phyloP scores from a whole-genome alignment of 2,113 vertebrate genomes.

The Dolichallabes microphthalmus region DNA sequence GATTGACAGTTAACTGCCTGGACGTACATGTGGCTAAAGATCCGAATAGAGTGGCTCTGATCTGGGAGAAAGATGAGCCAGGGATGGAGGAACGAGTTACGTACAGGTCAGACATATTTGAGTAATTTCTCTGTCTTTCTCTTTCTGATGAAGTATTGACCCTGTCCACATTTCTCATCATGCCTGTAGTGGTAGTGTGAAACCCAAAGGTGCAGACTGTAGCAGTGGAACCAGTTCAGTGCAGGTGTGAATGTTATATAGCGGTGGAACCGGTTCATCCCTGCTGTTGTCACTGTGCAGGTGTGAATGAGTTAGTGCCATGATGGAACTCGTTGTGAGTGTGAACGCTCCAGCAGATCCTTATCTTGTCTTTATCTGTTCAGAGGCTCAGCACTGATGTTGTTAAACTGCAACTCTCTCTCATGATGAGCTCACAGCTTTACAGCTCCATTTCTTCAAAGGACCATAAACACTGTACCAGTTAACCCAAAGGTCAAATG shows the following conservation, averaged over 20 bases:
- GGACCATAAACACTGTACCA: not conserved
- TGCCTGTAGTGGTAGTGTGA: not conserved
- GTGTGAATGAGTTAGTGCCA: not conserved
- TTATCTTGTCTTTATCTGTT: not conserved
- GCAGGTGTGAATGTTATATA: not conserved
- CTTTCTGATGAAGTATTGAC: not conserved
- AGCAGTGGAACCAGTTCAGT: not conserved
- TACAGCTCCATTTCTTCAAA: not conserved
- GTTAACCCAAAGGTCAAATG: not conserved
- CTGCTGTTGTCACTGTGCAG: not conserved
- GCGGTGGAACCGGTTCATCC: not conserved
- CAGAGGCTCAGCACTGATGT: not conserved
- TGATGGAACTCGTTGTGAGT: not conserved
- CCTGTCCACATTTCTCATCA: not conserved
- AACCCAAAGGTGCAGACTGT: not conserved
- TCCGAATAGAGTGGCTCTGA: conserved; percentile 84
- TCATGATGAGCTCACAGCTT: not conserved
- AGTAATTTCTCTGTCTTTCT: not conserved
- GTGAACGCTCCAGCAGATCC: not conserved
- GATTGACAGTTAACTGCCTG: conserved; percentile 86
- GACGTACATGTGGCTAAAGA: conserved; percentile 82
- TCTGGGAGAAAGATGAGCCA: conserved; percentile 93
- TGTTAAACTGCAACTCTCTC: not conserved
- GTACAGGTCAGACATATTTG: conserved; percentile 76
- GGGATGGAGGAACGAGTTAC: conserved; percentile 86